Conservation (phyloP, 2,797 vertebrate species). For the Enteromius mattozi region DNA sequence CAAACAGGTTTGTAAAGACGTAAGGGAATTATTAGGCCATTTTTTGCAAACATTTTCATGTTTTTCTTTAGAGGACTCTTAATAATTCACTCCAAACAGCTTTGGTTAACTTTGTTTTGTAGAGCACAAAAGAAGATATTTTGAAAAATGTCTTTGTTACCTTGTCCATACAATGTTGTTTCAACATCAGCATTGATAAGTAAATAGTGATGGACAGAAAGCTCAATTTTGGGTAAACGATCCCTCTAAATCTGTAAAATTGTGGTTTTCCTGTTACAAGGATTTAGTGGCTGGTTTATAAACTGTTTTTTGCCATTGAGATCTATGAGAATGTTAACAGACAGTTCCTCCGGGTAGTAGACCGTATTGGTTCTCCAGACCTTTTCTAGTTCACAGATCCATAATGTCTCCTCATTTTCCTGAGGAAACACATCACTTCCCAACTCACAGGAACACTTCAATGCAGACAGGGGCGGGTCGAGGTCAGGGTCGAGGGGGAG, state of each 20-base stretch:
- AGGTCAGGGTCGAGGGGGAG: neutral
- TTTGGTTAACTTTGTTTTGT: conserved; percentile 6
- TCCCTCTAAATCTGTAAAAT: neutral
- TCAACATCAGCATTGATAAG: neutral
- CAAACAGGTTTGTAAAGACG: neutral
- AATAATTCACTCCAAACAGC: neutral
- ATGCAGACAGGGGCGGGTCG: neutral
- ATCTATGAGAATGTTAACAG: neutral
- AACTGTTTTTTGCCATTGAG: neutral
- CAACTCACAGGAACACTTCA: conserved; percentile 49
- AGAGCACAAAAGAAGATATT: neutral
- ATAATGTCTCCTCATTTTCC: conserved; percentile 31
- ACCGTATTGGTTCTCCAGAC: neutral
- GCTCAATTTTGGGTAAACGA: rapidly evolving
- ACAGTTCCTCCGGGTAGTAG: neutral
- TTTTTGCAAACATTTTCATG: neutral
- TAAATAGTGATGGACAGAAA: neutral
- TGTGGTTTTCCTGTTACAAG: neutral
- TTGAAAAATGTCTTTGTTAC: neutral
- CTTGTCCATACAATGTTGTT: neutral
- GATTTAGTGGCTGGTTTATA: neutral
- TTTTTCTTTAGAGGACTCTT: neutral
- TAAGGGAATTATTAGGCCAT: neutral
- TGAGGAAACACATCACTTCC: conserved; percentile 55
- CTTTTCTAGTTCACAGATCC: conserved; percentile 13